Evolutionary conservation across 2,888 invertebrate species (phyloP), one percentile per base, ranked within the genome.

Genomic region (Caenorhabditis uteleia): DNA sequence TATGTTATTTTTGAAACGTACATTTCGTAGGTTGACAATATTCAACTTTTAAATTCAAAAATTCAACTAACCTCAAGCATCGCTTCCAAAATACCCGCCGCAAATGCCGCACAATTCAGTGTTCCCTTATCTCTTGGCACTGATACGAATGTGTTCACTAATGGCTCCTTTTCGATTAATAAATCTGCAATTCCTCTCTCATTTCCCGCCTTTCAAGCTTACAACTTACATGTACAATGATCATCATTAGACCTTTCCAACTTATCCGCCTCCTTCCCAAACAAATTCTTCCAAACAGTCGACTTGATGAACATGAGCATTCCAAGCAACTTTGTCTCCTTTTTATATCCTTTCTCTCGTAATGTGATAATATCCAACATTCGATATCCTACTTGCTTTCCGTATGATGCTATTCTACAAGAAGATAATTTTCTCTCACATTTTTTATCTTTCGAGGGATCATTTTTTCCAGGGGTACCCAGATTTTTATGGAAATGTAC

Each of bases 191-290:
- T 34, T n/a, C 7, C 5, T 10, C n/a, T 34, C n/a, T 34, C 34
- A 34, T 4, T 20, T 39, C 39, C 8, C 6, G 18, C 21, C 20
- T 6, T 10, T 14, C 7, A 18, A 39, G 14, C 6, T 21, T 3
- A 31, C 27, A 7, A 38, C 75, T 55, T 83, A 87, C 87, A 98
- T 0, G 93, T 95, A 70, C 91, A 89, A 83, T 95, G 95, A 86
- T 98, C 95, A 85, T 98, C 97, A 85, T 95, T 97, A 3, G 95
- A 94, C 85, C 95, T 93, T 83, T 98, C 98, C 70, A 98, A 84
- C 84, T 97, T 97, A 83, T 99, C 98, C 29, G 97, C 97, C 86
- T 98, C 98, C 83, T 92, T 91, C 2, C 95, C 95, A 88, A 95
- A 98, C 20, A 99, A 85, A 49, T 91, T 91, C 90, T 95, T 97